phyloP scores from a whole-genome alignment of 2,113 vertebrate genomes.

The Pseudorectes ferrugineus region DNA sequence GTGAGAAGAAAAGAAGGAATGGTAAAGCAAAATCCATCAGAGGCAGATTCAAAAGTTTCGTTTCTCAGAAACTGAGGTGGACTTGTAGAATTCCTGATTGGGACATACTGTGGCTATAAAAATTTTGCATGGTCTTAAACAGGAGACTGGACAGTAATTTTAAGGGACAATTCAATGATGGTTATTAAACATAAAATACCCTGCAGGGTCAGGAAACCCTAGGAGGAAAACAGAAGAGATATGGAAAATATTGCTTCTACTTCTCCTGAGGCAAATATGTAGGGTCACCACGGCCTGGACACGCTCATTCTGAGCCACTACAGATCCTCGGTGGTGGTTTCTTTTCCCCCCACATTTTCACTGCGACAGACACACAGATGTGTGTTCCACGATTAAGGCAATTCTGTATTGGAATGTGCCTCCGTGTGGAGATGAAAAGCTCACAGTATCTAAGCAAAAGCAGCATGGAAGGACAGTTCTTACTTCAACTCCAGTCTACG shows the following conservation, averaged over 20 bases:
- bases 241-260: background rate
- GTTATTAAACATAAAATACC: background rate
- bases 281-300: background rate
- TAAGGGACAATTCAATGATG: background rate
- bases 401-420: background rate
- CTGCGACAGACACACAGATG: background rate
- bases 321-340: rapidly evolving
- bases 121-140: background rate
- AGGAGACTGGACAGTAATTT: background rate
- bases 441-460: background rate
- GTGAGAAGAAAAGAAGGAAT: background rate
- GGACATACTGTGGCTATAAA: background rate
- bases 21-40: background rate
- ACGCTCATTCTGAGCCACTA: background rate
- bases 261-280: background rate
- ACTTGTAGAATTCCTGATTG: background rate
- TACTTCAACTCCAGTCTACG: conserved; percentile 92
- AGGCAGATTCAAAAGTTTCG: background rate
- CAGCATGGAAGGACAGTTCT: background rate
- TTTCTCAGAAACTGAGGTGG: background rate
- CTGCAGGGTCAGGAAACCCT: background rate
- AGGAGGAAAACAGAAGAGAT: background rate
- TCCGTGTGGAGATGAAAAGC: background rate
- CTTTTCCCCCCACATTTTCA: background rate
- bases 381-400: background rate